These are phyloP conservation scores for Diprion similis DNA, from an alignment of 1,140 invertebrate genomes.

Conservation along the genomic window DNA sequence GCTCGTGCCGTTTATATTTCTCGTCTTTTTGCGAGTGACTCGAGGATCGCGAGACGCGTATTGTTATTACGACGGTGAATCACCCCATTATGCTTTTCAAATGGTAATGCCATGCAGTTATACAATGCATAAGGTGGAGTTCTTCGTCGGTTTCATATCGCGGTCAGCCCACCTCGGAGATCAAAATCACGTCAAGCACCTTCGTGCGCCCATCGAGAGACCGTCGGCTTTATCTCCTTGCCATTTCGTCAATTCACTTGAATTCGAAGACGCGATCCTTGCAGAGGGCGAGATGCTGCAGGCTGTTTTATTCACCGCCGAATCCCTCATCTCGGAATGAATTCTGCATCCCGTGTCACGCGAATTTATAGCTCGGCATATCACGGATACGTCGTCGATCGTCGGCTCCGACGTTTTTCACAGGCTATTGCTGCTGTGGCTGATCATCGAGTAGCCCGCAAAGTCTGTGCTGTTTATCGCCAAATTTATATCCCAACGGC, in stretches of 20 bases:
- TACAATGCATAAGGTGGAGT: too few relatives aligned
- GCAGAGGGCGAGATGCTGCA: too few relatives aligned
- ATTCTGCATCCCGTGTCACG: neutral
- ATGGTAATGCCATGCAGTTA: neutral
- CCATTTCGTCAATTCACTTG: neutral
- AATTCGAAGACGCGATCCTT: too few relatives aligned
- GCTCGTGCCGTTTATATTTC: neutral
- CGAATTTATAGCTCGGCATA: neutral
- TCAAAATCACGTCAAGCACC: neutral
- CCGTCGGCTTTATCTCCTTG: neutral
- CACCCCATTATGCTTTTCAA: slow-evolving; percentile 4
- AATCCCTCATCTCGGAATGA: too few relatives aligned
- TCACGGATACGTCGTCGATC: neutral
- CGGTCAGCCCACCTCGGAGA: neutral
- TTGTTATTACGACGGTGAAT: neutral
- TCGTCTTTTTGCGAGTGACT: neutral
- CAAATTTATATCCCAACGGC: neutral
- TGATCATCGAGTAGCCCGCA: neutral
- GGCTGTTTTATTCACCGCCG: too few relatives aligned
- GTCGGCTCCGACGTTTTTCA: neutral
- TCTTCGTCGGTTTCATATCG: neutral
- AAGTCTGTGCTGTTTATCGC: neutral
- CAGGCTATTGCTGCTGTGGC: neutral
- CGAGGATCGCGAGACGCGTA: neutral
- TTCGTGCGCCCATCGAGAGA: neutral